These are phyloP conservation scores for Montifringilla adamsi DNA, from an alignment of 2,113 vertebrate genomes.

Conservation along the genomic window DNA sequence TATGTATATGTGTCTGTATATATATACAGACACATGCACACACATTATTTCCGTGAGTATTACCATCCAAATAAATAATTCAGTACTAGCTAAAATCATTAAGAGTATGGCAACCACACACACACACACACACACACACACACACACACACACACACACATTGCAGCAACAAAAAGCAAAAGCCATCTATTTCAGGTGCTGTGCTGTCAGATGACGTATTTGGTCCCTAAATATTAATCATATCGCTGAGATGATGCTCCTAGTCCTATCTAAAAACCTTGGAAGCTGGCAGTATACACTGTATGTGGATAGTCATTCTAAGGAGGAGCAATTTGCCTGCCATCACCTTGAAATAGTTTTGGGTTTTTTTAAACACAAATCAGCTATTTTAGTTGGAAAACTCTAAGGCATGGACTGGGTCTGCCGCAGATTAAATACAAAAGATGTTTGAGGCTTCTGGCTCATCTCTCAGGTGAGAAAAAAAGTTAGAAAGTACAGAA, in stretches of 20 bases:
- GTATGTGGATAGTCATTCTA: background rate
- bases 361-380: background rate
- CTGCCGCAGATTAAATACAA: background rate
- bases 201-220: background rate
- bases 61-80: background rate
- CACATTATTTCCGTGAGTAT: background rate
- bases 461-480: background rate
- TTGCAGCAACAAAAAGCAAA: background rate
- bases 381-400: background rate
- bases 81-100: background rate
- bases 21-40: accelerated
- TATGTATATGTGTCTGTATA: accelerated
- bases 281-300: background rate
- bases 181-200: background rate
- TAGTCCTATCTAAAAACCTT: background rate
- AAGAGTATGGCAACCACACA: background rate
- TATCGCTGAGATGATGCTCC: background rate
- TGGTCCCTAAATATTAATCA: background rate
- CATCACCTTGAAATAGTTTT: background rate
- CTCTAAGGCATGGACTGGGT: background rate
- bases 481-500: background rate
- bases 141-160: background rate
- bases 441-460: background rate
- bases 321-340: background rate
- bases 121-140: background rate